Percentiles rank a stretch among this genome's conserved stretches.
Evolutionary conservation across 2,113 vertebrate species (phyloP).

Genomic region (Salvator merianae): DNA sequence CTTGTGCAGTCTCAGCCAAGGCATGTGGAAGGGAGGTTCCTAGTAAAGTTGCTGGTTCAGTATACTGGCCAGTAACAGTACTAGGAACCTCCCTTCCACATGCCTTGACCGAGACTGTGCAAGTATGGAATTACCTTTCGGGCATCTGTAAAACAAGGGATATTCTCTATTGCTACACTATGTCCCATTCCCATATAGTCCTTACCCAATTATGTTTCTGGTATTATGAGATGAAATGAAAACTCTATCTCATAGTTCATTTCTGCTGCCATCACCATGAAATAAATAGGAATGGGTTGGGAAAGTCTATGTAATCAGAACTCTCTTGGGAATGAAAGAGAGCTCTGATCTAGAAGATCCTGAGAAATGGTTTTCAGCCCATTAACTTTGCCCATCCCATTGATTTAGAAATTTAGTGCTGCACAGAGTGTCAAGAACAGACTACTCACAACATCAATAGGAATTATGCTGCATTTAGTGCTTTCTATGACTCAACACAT

Average conservation of each 20-base stretch:
- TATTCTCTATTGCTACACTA: too few species aligned
- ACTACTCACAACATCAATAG: neutral
- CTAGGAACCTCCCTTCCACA: too few species aligned
- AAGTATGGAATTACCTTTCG: too few species aligned
- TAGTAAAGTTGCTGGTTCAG: too few species aligned
- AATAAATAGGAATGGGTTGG: neutral
- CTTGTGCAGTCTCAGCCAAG: too few species aligned
- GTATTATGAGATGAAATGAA: neutral
- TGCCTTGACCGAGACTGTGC: too few species aligned
- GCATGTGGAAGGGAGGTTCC: too few species aligned
- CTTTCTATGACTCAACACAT: neutral
- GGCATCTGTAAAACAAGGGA: too few species aligned
- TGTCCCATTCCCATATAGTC: too few species aligned
- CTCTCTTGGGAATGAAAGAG: neutral
- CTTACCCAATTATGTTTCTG: too few species aligned
- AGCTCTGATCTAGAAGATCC: neutral
- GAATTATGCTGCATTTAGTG: neutral
- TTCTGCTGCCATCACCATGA: neutral
- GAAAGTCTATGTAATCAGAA: neutral
- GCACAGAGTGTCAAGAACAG: neutral
- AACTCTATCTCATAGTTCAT: neutral
- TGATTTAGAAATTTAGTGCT: neutral
- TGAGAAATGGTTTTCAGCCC: neutral
- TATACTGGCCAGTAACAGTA: too few species aligned
- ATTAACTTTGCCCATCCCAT: neutral